Conservation (phyloP, 2,797 vertebrate species). For the Scyliorhinus canicula region DNA sequence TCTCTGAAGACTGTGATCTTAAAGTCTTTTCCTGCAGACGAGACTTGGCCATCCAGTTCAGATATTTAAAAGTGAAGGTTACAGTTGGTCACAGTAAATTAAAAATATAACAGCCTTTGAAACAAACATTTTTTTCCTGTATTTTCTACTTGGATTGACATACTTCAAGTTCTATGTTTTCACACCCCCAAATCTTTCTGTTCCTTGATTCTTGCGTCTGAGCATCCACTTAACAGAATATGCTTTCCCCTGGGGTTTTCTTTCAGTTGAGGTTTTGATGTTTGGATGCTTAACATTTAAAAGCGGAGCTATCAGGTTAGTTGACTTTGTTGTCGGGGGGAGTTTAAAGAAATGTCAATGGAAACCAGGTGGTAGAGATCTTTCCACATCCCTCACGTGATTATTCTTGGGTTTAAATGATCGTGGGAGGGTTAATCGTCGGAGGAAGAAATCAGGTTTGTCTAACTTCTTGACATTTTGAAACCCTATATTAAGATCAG, state of each 20-base stretch:
- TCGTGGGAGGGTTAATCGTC: not conserved
- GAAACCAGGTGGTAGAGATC: not conserved
- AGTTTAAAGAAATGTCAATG: not conserved
- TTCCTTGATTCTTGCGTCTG: not conserved
- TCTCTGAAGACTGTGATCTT: not conserved
- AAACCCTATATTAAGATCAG: not conserved
- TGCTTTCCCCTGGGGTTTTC: not conserved
- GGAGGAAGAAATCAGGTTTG: constrained; percentile 15
- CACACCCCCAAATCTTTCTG: not conserved
- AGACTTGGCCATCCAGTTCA: not conserved
- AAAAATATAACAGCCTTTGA: not conserved
- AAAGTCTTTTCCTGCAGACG: not conserved
- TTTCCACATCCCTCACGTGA: not conserved
- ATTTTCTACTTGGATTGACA: not conserved
- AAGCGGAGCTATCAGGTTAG: not conserved
- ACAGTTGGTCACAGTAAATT: not conserved
- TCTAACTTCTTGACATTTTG: not conserved
- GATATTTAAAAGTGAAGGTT: not conserved
- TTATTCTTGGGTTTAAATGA: constrained; percentile 19
- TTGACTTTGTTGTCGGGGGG: not conserved
- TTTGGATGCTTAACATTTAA: not conserved
- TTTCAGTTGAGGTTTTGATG: not conserved
- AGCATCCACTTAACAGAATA: constrained; percentile 13
- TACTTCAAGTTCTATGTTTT: not conserved
- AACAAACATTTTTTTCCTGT: not conserved